A percentile compares a stretch with the other conserved stretches of the same genome.
These are phyloP conservation scores for Popillia japonica DNA, from an alignment of 1,140 invertebrate species.

Conservation along the genomic window DNA sequence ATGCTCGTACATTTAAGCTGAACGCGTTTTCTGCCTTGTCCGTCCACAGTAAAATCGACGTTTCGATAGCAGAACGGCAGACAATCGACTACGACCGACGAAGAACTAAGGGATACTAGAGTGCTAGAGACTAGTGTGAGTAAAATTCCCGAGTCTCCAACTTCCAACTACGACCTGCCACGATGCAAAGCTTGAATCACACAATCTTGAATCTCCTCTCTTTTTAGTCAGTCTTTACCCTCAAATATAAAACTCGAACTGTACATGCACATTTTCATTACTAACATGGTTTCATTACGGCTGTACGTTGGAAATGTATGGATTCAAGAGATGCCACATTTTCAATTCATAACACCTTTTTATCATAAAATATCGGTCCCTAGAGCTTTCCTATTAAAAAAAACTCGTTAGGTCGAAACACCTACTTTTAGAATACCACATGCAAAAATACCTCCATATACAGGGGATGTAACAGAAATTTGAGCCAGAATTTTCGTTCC, in stretches of 20 bases:
- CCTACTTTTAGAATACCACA: neutral
- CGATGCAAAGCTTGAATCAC: neutral
- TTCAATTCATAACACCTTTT: no score
- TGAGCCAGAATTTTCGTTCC: no score
- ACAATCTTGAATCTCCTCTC: slow-evolving; percentile 17
- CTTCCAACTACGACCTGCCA: neutral
- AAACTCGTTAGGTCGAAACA: neutral
- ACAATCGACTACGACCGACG: neutral
- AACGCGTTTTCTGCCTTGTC: slow-evolving; percentile 12
- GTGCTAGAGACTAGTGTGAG: neutral
- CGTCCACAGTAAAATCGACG: neutral
- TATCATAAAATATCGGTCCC: no score
- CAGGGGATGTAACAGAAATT: no score
- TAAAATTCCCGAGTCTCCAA: neutral
- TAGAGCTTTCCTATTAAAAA: no score
- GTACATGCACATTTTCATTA: neutral
- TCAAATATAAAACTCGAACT: slow-evolving; percentile 1
- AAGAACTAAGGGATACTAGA: slow-evolving; percentile 25
- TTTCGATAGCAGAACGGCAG: neutral
- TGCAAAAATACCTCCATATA: no score
- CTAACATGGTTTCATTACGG: neutral
- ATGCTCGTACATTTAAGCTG: neutral
- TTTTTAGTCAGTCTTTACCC: slow-evolving; percentile 10
- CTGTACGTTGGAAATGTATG: no score
- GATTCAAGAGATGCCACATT: no score